Conservation (phyloP, 92 coral and sea anemone species). For the Micromussa lordhowensis region DNA sequence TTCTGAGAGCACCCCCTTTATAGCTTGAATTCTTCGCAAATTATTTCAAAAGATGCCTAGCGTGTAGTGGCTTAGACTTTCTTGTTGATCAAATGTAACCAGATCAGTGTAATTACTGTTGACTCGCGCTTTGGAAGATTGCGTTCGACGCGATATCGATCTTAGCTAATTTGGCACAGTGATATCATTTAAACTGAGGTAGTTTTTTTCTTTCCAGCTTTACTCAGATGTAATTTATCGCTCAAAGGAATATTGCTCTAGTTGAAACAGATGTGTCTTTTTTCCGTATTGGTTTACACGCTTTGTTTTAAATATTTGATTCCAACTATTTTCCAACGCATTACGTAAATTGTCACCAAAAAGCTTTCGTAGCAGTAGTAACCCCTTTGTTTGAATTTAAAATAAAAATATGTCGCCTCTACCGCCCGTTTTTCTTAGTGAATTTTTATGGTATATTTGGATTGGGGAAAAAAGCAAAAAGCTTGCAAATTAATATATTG, state of each 20-base stretch:
- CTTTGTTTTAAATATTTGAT: conserved; percentile 10
- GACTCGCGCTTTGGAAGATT: conserved; percentile 35
- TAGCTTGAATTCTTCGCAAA: neutral
- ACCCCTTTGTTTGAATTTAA: neutral
- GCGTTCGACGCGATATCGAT: conserved; percentile 25
- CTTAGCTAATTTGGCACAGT: conserved; percentile 13
- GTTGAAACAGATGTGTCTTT: conserved; percentile 44
- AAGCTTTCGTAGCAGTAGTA: conserved; percentile 20
- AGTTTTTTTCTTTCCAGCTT: conserved; percentile 8
- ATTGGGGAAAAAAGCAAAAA: neutral
- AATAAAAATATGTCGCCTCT: neutral
- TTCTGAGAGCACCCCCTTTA: neutral
- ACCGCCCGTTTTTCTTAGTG: neutral
- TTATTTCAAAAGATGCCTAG: neutral
- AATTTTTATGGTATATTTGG: neutral
- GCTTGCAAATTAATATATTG: neutral
- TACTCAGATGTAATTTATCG: conserved; percentile 44
- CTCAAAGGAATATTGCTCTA: conserved; percentile 11
- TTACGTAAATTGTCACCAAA: conserved; percentile 23
- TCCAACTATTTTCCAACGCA: conserved; percentile 19
- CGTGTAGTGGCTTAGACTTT: neutral
- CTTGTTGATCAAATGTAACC: conserved; percentile 11
- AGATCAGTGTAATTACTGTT: conserved; percentile 38
- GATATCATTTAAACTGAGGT: conserved; percentile 24
- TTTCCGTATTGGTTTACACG: conserved; percentile 14